A percentile compares a stretch with the other conserved stretches of the same genome.
Conservation (phyloP, 2,888 invertebrate genomes). For the Apamea crenata region DNA sequence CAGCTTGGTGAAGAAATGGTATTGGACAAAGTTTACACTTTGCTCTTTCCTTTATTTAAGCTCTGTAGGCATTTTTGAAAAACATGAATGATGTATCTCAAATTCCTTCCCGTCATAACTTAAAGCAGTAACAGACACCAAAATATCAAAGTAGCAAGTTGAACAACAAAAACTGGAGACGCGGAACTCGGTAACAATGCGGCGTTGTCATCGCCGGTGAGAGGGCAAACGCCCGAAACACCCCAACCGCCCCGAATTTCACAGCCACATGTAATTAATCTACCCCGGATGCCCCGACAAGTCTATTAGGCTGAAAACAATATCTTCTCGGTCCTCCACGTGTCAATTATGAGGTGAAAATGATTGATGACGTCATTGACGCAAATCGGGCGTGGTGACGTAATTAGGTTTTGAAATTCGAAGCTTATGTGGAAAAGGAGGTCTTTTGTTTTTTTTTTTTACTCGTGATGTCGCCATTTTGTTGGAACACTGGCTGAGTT, state of each 20-base stretch:
- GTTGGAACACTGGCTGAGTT: neutral
- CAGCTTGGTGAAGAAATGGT: neutral
- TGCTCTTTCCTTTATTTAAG: neutral
- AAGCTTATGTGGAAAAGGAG: conserved; percentile 39
- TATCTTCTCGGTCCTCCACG: conserved; percentile 74
- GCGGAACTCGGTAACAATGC: conserved; percentile 82
- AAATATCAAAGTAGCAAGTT: conserved; percentile 49
- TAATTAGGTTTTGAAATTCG: conserved; percentile 66
- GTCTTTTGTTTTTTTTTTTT: conserved; percentile 1
- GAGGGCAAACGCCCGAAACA: conserved; percentile 54
- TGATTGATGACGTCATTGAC: conserved; percentile 78
- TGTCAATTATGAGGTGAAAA: conserved; percentile 80
- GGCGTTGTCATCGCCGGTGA: conserved; percentile 73
- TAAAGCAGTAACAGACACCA: conserved; percentile 13
- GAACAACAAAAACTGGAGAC: conserved; percentile 70
- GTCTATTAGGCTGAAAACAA: conserved; percentile 83
- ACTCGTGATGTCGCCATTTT: conserved; percentile 10
- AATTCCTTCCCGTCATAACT: neutral
- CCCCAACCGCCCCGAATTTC: conserved; percentile 63
- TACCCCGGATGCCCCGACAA: conserved; percentile 77
- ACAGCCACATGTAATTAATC: conserved; percentile 79
- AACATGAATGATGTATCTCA: neutral
- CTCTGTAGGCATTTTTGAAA: neutral
- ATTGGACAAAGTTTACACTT: too few relatives aligned
- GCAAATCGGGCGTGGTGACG: conserved; percentile 64